A percentile compares a stretch with the other conserved stretches of the same genome.
These are phyloP conservation scores for Meriones psammophilus DNA, from an alignment of 2,797 vertebrate genomes.

Conservation along the genomic window DNA sequence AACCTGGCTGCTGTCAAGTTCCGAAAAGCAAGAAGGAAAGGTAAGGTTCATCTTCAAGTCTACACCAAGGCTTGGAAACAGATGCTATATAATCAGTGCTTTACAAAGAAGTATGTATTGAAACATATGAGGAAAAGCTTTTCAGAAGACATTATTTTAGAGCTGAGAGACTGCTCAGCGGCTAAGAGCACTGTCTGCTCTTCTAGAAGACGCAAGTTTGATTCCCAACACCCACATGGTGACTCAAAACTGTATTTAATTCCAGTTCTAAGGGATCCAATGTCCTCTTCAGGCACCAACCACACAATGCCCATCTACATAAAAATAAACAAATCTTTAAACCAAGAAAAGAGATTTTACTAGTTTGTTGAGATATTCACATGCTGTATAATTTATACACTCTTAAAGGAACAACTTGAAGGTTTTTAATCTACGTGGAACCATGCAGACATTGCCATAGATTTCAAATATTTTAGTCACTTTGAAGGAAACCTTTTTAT, in stretches of 20 bases:
- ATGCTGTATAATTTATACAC: background rate
- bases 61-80: constrained; percentile 61
- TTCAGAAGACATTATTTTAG: constrained; percentile 22
- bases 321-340: background rate
- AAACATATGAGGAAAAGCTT: background rate
- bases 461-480: constrained; percentile 53
- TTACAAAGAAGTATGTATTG: background rate
- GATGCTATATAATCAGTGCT: background rate
- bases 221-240: no score
- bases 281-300: background rate
- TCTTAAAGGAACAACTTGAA: constrained; percentile 35
- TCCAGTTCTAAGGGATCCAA: background rate
- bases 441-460: background rate
- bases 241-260: background rate
- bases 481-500: background rate
- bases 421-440: constrained; percentile 34
- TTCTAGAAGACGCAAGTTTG: background rate
- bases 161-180: background rate
- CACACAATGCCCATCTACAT: background rate
- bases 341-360: background rate
- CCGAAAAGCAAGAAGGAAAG: constrained; percentile 91
- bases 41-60: constrained; percentile 88
- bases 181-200: background rate
- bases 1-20: constrained; percentile 97
- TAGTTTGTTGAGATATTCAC: constrained; percentile 20